These are phyloP conservation scores for Leptinotarsa undecemlineata DNA, from an alignment of 1,140 invertebrate genomes.

Conservation along the genomic window DNA sequence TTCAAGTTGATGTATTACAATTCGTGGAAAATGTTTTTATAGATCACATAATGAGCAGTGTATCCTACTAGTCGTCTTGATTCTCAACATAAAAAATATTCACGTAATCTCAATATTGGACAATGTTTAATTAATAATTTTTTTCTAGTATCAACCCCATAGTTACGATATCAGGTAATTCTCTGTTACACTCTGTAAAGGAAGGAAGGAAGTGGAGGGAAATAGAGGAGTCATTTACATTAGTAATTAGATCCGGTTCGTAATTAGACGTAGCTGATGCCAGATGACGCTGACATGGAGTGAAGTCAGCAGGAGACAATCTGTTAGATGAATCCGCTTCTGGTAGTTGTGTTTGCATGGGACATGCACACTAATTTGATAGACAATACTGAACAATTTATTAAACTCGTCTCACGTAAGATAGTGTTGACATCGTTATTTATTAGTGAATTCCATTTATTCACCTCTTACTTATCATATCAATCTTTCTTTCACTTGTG, in stretches of 20 bases:
- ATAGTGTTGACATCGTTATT: too few relatives aligned
- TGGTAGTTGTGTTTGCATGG: constrained; percentile 11
- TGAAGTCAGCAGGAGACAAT: constrained; percentile 23
- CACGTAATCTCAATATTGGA: too few relatives aligned
- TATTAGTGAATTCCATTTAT: too few relatives aligned
- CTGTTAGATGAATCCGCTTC: constrained; percentile 19
- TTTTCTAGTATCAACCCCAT: background rate
- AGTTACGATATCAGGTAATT: background rate
- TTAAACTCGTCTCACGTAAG: background rate
- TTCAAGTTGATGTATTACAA: too few relatives aligned
- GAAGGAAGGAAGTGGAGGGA: constrained; percentile 6
- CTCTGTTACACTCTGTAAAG: background rate
- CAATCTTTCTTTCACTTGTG: too few relatives aligned
- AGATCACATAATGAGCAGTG: too few relatives aligned
- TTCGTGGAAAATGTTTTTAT: too few relatives aligned
- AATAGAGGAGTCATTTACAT: constrained; percentile 22
- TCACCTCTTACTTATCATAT: too few relatives aligned
- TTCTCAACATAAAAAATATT: too few relatives aligned
- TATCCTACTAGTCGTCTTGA: too few relatives aligned
- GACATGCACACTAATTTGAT: constrained; percentile 7
- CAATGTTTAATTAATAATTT: too few relatives aligned
- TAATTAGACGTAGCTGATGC: constrained; percentile 20
- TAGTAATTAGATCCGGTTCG: constrained; percentile 16
- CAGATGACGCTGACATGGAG: constrained; percentile 26
- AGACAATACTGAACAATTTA: background rate